Evolutionary conservation across 2,888 invertebrate genomes (phyloP), one percentile per base, ranked within the genome.

Genomic region (Pyrgus malvae): DNA sequence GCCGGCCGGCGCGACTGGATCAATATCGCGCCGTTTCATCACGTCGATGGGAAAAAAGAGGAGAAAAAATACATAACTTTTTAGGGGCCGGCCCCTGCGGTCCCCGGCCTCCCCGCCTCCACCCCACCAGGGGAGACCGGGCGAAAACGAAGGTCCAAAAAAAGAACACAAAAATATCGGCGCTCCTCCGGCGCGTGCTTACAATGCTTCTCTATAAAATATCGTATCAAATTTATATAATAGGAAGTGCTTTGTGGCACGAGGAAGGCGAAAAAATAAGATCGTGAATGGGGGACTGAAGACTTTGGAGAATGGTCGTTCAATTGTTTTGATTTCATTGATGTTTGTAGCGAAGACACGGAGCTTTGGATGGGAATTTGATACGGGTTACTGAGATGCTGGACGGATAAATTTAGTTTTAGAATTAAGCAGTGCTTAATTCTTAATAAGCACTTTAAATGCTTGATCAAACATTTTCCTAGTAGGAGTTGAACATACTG

Each of bases 21-120:
- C 89, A 82, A 90, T 90, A 89, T 79, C 76, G 68, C 78, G 81
- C 83, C 77, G 82, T 85, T 85, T 84, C 85, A 85, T 86, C 84
- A 83, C 84, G 82, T 84, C 86, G 80, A 88, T 84, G 80, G 76
- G 86, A 85, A 89, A 88, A 89, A 89, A 86, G 84, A 83, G 80
- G 82, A 81, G 84, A 89, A 84, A 86, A 89, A 89, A 89, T 88
- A 88, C 81, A 89, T 89, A 87, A 89, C 88, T 90, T 90, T 90
- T 90, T 90, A 90, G 88, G 89, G 87, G 88, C 78, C 76, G 79
- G 62, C 76, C 76, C 75, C 74, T 65, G 65, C 74, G 63, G 62
- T 68, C 72, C 71, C 71, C 67, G 60, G 55, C 58, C 66, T 50
- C 57, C 59, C 62, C 68, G 64, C 67, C 66, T 55, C 63, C 56